These are phyloP conservation scores for Plebejus anna DNA, from an alignment of 2,888 invertebrate species.

Conservation along the genomic window DNA sequence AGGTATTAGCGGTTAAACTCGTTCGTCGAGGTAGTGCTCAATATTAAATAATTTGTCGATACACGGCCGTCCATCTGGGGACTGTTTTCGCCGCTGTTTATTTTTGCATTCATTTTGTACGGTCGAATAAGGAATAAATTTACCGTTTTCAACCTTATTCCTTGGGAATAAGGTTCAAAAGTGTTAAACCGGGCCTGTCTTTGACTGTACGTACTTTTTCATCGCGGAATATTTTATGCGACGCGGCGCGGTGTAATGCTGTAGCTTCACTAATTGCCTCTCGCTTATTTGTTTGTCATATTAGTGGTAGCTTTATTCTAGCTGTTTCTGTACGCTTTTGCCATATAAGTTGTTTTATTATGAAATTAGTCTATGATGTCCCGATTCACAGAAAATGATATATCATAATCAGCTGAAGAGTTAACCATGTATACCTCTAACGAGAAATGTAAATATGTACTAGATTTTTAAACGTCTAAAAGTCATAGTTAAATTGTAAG, in stretches of 20 bases:
- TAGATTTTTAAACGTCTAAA: too few relatives aligned
- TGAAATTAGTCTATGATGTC: neutral
- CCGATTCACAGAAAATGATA: neutral
- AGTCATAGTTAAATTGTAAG: too few relatives aligned
- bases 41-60: conserved; percentile 29
- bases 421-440: too few relatives aligned
- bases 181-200: neutral
- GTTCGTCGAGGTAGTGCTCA: conserved; percentile 27
- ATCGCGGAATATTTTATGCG: neutral
- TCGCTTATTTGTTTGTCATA: conserved; percentile 4
- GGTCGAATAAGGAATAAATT: neutral
- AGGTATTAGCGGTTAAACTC: conserved; percentile 28
- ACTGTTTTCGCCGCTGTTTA: conserved; percentile 17
- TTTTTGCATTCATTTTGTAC: conserved; percentile 24
- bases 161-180: neutral
- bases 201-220: neutral
- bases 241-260: neutral
- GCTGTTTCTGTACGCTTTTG: neutral
- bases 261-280: conserved; percentile 5
- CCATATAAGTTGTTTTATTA: neutral
- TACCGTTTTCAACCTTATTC: neutral
- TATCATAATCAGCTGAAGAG: too few relatives aligned
- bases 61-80: conserved; percentile 25
- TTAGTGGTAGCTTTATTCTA: neutral
- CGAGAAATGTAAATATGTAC: too few relatives aligned